Base-by-base conservation (phyloP, 2,113 vertebrate species). In the Ochotona curzoniae region DNA sequence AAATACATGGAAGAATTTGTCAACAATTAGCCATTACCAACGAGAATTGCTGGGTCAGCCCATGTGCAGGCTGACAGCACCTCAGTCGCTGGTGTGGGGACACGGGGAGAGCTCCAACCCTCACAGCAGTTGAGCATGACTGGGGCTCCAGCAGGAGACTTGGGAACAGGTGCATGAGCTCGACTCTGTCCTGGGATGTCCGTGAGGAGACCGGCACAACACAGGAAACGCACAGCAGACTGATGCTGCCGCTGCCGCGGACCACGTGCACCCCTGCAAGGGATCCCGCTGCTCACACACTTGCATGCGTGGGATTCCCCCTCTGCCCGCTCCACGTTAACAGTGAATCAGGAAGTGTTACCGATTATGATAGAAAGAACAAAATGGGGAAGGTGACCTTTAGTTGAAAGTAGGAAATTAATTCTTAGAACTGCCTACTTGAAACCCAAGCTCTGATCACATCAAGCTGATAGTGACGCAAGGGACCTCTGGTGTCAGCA, bases 401-500 rank as follows among this genome's bases (percentile, higher is more conserved):
- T 93, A 94, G 96, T 64, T 91, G 92, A 90, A 96, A 98, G 96
- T 92, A 96, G 96, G 92, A 97, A 88, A 97, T 87, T 73, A 96
- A 96, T 98, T 98, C 98, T 97, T 82, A 97, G 98, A 98, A 97
- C 85, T 81, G 69, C 35, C 76, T 91, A 38, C 92, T 94, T 94
- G 96, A 96, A 96, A 97, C 90, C 89, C 80, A 93, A 96, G 96
- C 93, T 86, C 88, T 84, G 74, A 93, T 94, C 96, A 93, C 87
- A 69, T 87, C 91, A 82, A 83, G 73, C 78, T 89, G 93, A 92
- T 44, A 93, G 71, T 71, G 97, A 89, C 23, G 76, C 86, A 96
- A 92, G 90, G 95, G 90, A 8, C 90, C 23, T 44, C 71, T 90
- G 67, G 8, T 93, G 35, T 26, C 70, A 67, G 69, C 25, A 69